Evolutionary conservation across 2,797 vertebrate species (phyloP), one percentile per base, ranked within the genome.

Genomic region (Lemur catta): DNA sequence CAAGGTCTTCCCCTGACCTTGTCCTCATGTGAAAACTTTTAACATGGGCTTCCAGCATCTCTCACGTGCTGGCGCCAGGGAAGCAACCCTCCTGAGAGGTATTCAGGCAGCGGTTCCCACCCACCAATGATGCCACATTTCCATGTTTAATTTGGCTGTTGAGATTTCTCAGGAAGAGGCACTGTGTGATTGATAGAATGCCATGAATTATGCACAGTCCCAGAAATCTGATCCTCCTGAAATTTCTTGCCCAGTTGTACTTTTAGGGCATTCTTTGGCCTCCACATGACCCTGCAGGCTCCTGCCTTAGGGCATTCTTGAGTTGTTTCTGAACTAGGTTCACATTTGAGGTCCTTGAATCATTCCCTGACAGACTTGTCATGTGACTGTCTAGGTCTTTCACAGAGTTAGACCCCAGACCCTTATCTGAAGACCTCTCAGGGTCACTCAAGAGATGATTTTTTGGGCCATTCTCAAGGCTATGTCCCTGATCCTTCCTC

Each of bases 31-130:
- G 4, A 55, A 93, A 86, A 14, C 1, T 22, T 35, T 48, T 46
- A 75, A 94, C 84, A 57, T 96, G 96, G 28, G 41, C 30, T 71
- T 96, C 86, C 30, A 96, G 35, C 13, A 38, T 33, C 79, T 91
- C 46, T 33, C 38, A 26, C 61, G 22, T 63, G 24, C 2, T 63
- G 22, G 15, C 11, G 55, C 55, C 24, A 63, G 81, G 2, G 17
- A 55, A 69, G 4, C 30, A 30, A 48, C 80, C 57, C 10, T 46
- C 50, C 1, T 24, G 14, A 38, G 6, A 57, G 1, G 30, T 74
- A 6, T 59, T 76, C 15, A 59, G 26, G 13, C 1, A 1, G 5
- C 2, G 14, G 12, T 46, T 26, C 4, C 17, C 13, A 15, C 9
- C 11, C 46, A 12, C 11, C 50, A 46, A 2, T 13, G 43, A 50